Percentiles rank a stretch among this genome's conserved stretches.
These are phyloP conservation scores for Hyperoplus lanceolatus DNA, from an alignment of 2,797 vertebrate genomes.

Conservation along the genomic window DNA sequence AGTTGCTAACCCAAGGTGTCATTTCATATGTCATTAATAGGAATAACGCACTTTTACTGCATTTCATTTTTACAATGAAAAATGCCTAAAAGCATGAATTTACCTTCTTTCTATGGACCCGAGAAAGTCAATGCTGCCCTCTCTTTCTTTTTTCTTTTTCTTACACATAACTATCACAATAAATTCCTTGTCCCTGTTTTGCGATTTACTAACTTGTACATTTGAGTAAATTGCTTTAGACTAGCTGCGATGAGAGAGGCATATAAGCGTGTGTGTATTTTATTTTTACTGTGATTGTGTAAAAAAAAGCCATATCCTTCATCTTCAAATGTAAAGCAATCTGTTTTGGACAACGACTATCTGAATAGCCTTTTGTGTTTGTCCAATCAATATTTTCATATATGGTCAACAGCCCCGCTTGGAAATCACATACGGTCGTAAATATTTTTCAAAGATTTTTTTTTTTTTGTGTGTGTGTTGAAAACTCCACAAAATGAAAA, in stretches of 20 bases:
- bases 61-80: background rate
- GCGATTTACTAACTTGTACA: conserved; percentile 44
- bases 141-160: background rate
- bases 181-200: conserved; percentile 33
- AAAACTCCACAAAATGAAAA: conserved; percentile 10
- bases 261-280: background rate
- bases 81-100: conserved; percentile 4
- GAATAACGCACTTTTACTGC: background rate
- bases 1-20: background rate
- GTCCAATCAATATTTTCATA: conserved; percentile 78
- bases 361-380: conserved; percentile 74
- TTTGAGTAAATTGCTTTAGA: conserved; percentile 57
- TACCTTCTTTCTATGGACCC: background rate
- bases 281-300: conserved; percentile 39
- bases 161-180: conserved; percentile 29
- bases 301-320: conserved; percentile 52
- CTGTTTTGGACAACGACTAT: conserved; percentile 62
- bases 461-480: conserved; percentile 20
- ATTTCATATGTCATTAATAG: conserved; percentile 1
- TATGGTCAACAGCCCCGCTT: conserved; percentile 47
- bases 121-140: background rate
- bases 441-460: conserved; percentile 54
- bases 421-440: conserved; percentile 54
- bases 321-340: conserved; percentile 62
- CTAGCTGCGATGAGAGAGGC: conserved; percentile 23